phyloP scores from a whole-genome alignment of 2,888 invertebrate species.

The Himalopsyche anomala region DNA sequence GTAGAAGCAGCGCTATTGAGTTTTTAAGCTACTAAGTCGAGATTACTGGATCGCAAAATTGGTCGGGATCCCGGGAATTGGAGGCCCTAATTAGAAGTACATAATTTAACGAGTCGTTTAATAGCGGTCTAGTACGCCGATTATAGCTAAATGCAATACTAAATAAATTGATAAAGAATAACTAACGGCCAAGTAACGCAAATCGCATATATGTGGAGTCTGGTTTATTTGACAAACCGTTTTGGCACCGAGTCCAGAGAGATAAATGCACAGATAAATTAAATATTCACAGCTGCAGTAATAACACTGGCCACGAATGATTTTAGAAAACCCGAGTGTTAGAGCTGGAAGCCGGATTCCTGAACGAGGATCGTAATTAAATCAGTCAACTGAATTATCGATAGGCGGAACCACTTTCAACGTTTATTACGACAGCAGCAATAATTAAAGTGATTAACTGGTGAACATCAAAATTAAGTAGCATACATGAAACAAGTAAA shows the following conservation, averaged over 20 bases:
- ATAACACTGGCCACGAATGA: not conserved
- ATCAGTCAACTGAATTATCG: not conserved
- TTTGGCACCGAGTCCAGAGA: not conserved
- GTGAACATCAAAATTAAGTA: too few species aligned
- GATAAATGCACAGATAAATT: constrained; percentile 33
- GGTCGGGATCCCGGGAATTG: too few species aligned
- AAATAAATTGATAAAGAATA: not conserved
- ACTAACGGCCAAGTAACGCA: not conserved
- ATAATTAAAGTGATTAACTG: not conserved
- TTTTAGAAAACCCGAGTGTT: not conserved
- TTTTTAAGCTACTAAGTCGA: too few species aligned
- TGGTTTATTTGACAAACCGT: not conserved
- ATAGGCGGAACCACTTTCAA: not conserved
- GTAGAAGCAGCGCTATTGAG: too few species aligned
- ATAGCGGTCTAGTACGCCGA: too few species aligned
- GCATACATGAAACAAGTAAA: too few species aligned
- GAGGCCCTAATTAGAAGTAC: too few species aligned
- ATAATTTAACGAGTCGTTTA: too few species aligned
- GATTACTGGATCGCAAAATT: too few species aligned
- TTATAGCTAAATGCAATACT: too few species aligned
- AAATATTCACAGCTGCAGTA: constrained; percentile 34
- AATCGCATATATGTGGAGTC: not conserved
- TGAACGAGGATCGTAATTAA: not conserved
- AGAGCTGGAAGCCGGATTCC: not conserved
- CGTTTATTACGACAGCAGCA: not conserved